Base-by-base conservation (phyloP, 2,113 vertebrate species). In the Hypomesus transpacificus region DNA sequence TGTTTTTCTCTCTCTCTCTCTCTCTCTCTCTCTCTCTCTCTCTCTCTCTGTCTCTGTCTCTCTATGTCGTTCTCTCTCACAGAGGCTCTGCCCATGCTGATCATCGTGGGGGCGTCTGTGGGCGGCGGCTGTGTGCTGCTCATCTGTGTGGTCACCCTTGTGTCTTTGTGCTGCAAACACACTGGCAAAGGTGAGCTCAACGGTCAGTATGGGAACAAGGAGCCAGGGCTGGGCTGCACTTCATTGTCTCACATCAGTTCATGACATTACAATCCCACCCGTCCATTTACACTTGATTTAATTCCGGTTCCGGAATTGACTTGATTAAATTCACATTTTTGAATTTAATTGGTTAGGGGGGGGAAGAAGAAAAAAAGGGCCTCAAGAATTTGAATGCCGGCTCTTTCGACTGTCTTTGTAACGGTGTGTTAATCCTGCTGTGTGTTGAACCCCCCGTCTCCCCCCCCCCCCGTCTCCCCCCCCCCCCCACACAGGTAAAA, bases 131-230 rank as follows among this genome's bases (percentile, higher is more conserved):
- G 89, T 78, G 85, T 90, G 9, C 88, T 93, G 68, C 87, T 96
- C 54, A 87, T 95, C 72, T 87, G 92, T 8, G 86, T 92, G 80
- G 84, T 93, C 68, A 82, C 91, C 22, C 84, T 92, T 62, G 91
- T 93, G 20, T 91, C 92, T 46, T 81, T 92, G 70, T 93, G 94
- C 87, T 95, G 94, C 85, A 89, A 91, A 75, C 93, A 92, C 83
- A 91, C 90, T 74, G 89, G 89, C 77, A 92, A 92, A 81, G 93
- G 89, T 94, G 91, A 91, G 92, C 87, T 93, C 82, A 90, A 89
- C 62, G 82, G 76, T 88, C 75, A 87, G 89, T 90, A 89, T 86
- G 83, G 75, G 71, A 76, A 34, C 28, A 13, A 22, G 26, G 81
- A 31, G 62, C 57, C 39, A 46, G 39, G 7, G 75, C 69, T 73